A percentile compares a stretch with the other conserved stretches of the same genome.
Evolutionary conservation across 2,113 vertebrate genomes (phyloP).

Genomic region (Pycnonotus jocosus): DNA sequence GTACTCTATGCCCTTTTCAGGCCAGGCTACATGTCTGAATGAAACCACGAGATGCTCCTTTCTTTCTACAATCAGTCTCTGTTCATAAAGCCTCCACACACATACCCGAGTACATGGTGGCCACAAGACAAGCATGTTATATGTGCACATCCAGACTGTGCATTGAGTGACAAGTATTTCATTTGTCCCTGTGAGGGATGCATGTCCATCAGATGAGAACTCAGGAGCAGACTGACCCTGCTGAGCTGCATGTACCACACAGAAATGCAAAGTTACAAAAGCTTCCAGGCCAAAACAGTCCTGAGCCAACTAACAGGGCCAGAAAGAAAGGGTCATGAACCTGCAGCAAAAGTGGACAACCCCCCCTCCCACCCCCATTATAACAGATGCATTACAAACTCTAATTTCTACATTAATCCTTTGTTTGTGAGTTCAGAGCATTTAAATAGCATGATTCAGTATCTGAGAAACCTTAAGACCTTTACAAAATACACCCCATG

Average conservation of each 20-base stretch:
- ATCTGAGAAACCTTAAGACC: neutral
- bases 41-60: neutral
- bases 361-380: fast-evolving
- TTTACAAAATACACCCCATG: neutral
- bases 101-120: fast-evolving
- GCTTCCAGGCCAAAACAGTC: neutral
- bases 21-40: neutral
- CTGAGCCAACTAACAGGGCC: neutral
- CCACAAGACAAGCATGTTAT: neutral
- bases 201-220: neutral
- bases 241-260: neutral
- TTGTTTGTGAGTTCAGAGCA: neutral
- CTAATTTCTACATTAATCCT: neutral
- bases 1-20: neutral
- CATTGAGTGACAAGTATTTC: neutral
- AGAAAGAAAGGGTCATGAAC: neutral
- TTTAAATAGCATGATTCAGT: neutral
- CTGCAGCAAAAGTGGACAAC: neutral
- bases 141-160: neutral
- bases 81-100: neutral
- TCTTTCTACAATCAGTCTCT: neutral
- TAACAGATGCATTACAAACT: neutral
- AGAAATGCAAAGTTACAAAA: neutral
- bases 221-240: neutral
- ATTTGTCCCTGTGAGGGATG: neutral